Base-by-base conservation (phyloP, 23 tunicate species). In the Halocynthia aurantium region DNA sequence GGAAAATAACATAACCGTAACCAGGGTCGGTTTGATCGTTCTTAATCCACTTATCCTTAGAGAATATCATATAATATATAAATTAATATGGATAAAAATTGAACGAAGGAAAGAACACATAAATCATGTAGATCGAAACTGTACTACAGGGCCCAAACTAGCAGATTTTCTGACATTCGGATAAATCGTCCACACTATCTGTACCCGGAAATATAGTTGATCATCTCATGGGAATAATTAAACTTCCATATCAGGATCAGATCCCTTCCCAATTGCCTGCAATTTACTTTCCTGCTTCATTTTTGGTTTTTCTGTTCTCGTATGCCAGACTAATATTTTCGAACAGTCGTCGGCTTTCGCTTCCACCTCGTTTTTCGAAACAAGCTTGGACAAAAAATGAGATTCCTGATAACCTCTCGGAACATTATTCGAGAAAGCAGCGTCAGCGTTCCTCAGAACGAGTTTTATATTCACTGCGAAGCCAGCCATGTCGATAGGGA, bases 401-500 rank as follows among this genome's bases (percentile, higher is more conserved):
- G 94, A 87, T 68, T 93, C 98, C 54, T 82, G 72, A 71, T 87
- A 87, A 7, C 98, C 98, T 58, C 98, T 75, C 9, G 89, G 86
- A 65, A 80, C 88, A 50, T 22, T 49, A 58, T 93, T 87, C 4
- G 93, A 87, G 77, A 75, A 93, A 15, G 15, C 61, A 52, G 86
- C 94, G 15, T 84, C 64, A 6, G 80, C 62, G 49, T 80, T 69
- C 55, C 77, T 58, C 51, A 93, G 67, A 55, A 93, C 21, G 7
- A 87, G 85, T 72, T 87, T 72, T 20, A 93, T 51, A 63, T 87
- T 66, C 15, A 87, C 86, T 12, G 98, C 94, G 87, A 93, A 93
- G 61, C 93, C 98, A 18, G 98, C 98, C 98, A 93, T 93, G 70
- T 93, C 98, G 69, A 93, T 80, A 49, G 98, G 98, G 81, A 87